phyloP scores from a whole-genome alignment of 2,113 vertebrate species.

The Holacanthus passer region DNA sequence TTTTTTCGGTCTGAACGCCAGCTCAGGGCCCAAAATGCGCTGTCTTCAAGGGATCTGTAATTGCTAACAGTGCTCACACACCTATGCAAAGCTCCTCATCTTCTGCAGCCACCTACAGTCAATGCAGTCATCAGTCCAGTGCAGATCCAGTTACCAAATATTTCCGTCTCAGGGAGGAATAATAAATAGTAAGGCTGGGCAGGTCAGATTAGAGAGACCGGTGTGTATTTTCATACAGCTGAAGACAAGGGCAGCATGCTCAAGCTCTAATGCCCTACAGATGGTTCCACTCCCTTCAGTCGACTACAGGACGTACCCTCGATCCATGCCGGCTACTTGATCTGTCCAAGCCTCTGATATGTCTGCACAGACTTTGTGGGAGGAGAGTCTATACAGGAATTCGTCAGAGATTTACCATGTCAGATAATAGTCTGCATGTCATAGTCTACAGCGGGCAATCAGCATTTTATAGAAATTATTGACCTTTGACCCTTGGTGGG shows the following conservation, averaged over 20 bases:
- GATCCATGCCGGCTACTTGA: constrained; percentile 56
- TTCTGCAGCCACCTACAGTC: constrained; percentile 50
- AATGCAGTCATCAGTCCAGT: constrained; percentile 42
- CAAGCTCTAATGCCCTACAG: constrained; percentile 75
- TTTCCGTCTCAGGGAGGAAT: constrained; percentile 78
- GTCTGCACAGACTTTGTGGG: constrained; percentile 30
- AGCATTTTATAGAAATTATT: constrained; percentile 13
- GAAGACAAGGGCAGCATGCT: constrained; percentile 65
- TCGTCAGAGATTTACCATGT: constrained; percentile 43
- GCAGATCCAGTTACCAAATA: constrained; percentile 79
- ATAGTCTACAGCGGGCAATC: constrained; percentile 27
- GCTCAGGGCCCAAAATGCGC: neutral
- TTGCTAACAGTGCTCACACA: constrained; percentile 45
- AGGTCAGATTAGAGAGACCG: constrained; percentile 68
- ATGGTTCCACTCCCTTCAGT: constrained; percentile 73
- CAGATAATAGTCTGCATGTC: constrained; percentile 46
- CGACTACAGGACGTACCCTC: constrained; percentile 52
- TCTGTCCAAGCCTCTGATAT: constrained; percentile 58
- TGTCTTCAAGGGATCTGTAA: constrained; percentile 15
- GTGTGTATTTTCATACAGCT: constrained; percentile 75
- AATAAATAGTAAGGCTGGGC: constrained; percentile 78
- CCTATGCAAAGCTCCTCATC: constrained; percentile 37
- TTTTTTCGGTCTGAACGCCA: neutral
- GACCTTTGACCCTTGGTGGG: too few relatives aligned
- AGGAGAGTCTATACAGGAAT: constrained; percentile 40